Conservation (phyloP, 2,888 invertebrate species). For the Orchesella flavescens region DNA sequence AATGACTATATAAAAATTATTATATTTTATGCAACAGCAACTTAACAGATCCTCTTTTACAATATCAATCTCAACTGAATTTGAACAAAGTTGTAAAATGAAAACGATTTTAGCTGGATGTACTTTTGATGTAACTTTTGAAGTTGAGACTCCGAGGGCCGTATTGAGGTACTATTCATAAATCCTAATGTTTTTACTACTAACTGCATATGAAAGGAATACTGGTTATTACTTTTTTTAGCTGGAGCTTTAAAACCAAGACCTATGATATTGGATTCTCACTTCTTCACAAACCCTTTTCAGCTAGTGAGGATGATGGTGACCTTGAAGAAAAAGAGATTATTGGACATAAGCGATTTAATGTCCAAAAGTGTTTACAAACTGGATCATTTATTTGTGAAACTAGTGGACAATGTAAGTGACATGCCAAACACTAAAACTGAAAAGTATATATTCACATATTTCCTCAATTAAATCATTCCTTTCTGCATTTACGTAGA, state of each 20-base stretch:
- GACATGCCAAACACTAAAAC: background rate
- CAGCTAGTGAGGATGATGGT: background rate
- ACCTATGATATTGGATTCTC: conserved; percentile 44
- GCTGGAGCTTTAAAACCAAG: conserved; percentile 41
- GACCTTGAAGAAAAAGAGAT: conserved; percentile 32
- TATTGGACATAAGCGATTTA: conserved; percentile 31
- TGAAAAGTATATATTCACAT: conserved; percentile 10
- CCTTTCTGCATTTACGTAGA: no score
- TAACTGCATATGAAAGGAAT: background rate
- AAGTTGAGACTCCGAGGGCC: conserved; percentile 31
- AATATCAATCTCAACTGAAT: background rate
- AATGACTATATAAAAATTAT: background rate
- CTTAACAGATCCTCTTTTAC: conserved; percentile 1
- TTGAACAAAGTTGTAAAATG: background rate
- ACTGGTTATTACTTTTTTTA: background rate
- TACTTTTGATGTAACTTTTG: conserved; percentile 13
- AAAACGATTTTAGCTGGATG: conserved; percentile 21
- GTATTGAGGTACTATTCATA: conserved; percentile 11
- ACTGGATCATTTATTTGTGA: conserved; percentile 49
- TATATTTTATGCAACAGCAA: background rate
- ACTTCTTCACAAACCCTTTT: background rate
- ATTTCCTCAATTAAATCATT: no score
- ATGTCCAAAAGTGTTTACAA: conserved; percentile 27
- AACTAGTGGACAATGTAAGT: conserved; percentile 39
- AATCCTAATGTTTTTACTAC: no score